Evolutionary conservation across 2,797 vertebrate species (phyloP), one percentile per base, ranked within the genome.

Genomic region (Mycteria americana): DNA sequence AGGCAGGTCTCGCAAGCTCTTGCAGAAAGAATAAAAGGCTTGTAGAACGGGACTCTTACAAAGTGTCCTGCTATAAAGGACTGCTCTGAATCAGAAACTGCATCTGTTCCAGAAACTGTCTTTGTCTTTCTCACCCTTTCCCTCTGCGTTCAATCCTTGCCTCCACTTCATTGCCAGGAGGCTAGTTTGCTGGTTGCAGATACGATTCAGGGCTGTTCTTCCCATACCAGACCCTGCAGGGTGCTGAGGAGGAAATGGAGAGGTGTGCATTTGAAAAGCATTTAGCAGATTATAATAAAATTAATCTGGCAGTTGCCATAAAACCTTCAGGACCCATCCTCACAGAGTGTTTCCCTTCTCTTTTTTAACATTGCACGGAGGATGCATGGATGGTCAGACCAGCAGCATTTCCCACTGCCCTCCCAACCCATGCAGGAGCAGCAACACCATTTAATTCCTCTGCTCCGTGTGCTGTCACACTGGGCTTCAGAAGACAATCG

Each of bases 341-440:
- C 30, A n/a, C n/a, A 18, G 31, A 27, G 51, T 2, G 12, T 59
- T 81, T 72, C 67, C 62, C 68, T 92, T 56, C 37, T 57, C 54
- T 18, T 75, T 79, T 76, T 59, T 15, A 60, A 10, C 0, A 0
- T 25, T 1, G 1, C 31, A 15, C 15, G 25, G 60, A 65, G 68
- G 48, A 22, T 67, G 46, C 24, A 31, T 0, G 6, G 43, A n/a
- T 0, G 1, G 51, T 8, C 33, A 72, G 31, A 54, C 9, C 56
- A 59, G 51, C 6, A 11, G 53, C 7, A 12, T 53, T 77, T 70
- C 75, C 75, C 9, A 14, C 51, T 77, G 72, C 27, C 23, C 19
- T 83, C 31, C 76, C 69, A 64, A 7, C 45, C 28, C 31, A 4
- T 0, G 3, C 51, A 54, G 79, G n/a, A 41, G 28, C 6, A 7